Base-by-base conservation (phyloP, 2,113 vertebrate species). In the Piprites chloris region DNA sequence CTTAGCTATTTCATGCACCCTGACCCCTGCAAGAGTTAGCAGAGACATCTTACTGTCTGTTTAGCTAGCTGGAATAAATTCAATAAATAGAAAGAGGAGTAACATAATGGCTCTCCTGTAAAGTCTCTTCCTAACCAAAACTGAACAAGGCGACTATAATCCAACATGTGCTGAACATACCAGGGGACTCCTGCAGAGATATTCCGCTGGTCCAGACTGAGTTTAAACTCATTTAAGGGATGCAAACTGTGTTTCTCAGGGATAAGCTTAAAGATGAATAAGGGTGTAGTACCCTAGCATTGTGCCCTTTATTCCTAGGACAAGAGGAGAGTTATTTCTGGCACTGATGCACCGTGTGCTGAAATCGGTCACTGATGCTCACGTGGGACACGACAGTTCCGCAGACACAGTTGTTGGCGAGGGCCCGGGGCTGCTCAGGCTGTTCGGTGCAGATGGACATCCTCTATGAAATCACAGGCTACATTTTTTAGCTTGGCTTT, bases 401-500 rank as follows among this genome's bases (percentile, higher is more conserved):
- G 33, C 58, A 53, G 37, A 41, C 32, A 1, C 82, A 67, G 62
- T 81, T 44, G 73, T 61, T 3, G 5, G 85, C 8, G 18, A 93
- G 76, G 77, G 93, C 95, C 95, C 35, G 12, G 92, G 95, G 94
- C 80, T 94, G 69, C 87, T 95, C 95, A 95, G 94, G 95, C 95
- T 96, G 96, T 95, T 88, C 46, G 0, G 91, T 65, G 86, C 96
- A 96, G 95, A 97, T 97, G 97, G 96, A 96, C 90, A 94, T 92
- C 83, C 90, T 85, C 88, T 94, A 55, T 90, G 86, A 94, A 96
- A 92, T 82, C 94, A 95, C 73, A 62, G 13, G 50, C 74, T 87
- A 63, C 87, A 35, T 73, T 73, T 30, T 2, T 92, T 85, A 88
- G 74, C 82, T 95, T 91, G 89, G 91, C 86, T 90, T 80, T 50